A percentile compares a stretch with the other conserved stretches of the same genome.
phyloP scores from a whole-genome alignment of 1,140 invertebrate genomes.

The Ceratina calcarata region DNA sequence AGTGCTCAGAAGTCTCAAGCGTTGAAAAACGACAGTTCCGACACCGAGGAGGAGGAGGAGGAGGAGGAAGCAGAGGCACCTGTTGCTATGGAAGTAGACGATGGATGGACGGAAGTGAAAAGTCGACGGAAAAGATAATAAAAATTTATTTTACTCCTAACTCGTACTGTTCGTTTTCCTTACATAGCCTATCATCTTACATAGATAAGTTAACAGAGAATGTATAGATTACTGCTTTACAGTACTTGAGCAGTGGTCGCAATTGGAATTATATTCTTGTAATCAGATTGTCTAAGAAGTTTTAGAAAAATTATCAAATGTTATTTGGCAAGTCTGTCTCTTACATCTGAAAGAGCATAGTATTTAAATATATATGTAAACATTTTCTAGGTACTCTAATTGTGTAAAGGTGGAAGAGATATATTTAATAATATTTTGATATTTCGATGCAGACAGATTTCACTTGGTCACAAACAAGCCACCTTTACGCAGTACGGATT shows the following conservation, averaged over 20 bases:
- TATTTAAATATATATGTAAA: conserved; percentile 1
- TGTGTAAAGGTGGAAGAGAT: not conserved
- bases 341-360: conserved; percentile 38
- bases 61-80: conserved; percentile 37
- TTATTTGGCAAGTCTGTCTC: conserved; percentile 43
- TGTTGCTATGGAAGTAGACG: conserved; percentile 45
- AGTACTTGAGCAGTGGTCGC: conserved; percentile 34
- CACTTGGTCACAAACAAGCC: too few species aligned
- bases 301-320: conserved; percentile 37
- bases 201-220: conserved; percentile 20
- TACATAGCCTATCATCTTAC: too few species aligned
- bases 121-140: conserved; percentile 63
- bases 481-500: too few species aligned
- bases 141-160: conserved; percentile 29
- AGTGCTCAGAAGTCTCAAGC: not conserved
- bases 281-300: conserved; percentile 59
- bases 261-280: conserved; percentile 30
- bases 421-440: too few species aligned
- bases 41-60: conserved; percentile 30
- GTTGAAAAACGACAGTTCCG: conserved; percentile 24
- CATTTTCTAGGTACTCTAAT: too few species aligned
- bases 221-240: conserved; percentile 29
- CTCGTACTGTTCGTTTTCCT: conserved; percentile 34
- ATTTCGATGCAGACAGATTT: too few species aligned
- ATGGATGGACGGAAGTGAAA: conserved; percentile 66